Evolutionary conservation across 2,113 vertebrate genomes (phyloP).

Genomic region (Epinephelus cyanopodus): DNA sequence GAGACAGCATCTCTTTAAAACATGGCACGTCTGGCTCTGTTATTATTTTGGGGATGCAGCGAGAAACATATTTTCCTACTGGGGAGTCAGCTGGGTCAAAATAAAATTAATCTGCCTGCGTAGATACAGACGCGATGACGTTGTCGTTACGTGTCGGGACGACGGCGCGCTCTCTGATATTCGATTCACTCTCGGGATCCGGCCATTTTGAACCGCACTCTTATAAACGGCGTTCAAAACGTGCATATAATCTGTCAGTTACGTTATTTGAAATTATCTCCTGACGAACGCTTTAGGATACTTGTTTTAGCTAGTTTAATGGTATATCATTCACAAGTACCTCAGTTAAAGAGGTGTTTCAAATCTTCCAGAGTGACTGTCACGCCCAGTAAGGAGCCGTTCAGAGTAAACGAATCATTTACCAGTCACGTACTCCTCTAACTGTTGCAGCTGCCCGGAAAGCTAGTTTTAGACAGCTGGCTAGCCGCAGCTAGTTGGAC

Average conservation of each 20-base stretch:
- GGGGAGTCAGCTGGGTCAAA: not conserved
- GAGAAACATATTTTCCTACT: too few relatives aligned
- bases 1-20: too few relatives aligned
- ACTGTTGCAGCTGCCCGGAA: constrained; percentile 66
- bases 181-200: constrained; percentile 10
- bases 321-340: rapidly evolving
- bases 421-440: not conserved
- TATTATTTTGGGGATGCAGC: too few relatives aligned
- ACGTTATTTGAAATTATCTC: rapidly evolving
- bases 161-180: not conserved
- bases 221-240: not conserved
- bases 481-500: constrained; percentile 20
- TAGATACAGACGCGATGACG: constrained; percentile 25
- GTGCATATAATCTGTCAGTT: not conserved
- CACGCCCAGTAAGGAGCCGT: constrained; percentile 38
- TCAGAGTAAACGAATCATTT: constrained; percentile 28
- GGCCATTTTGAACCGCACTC: not conserved
- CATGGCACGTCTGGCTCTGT: too few relatives aligned
- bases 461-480: constrained; percentile 57
- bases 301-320: not conserved
- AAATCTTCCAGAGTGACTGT: not conserved
- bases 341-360: not conserved
- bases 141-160: not conserved
- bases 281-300: rapidly evolving
- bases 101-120: constrained; percentile 1